These are phyloP conservation scores for Tragulus kanchil DNA, from an alignment of 2,113 vertebrate species.

Conservation along the genomic window DNA sequence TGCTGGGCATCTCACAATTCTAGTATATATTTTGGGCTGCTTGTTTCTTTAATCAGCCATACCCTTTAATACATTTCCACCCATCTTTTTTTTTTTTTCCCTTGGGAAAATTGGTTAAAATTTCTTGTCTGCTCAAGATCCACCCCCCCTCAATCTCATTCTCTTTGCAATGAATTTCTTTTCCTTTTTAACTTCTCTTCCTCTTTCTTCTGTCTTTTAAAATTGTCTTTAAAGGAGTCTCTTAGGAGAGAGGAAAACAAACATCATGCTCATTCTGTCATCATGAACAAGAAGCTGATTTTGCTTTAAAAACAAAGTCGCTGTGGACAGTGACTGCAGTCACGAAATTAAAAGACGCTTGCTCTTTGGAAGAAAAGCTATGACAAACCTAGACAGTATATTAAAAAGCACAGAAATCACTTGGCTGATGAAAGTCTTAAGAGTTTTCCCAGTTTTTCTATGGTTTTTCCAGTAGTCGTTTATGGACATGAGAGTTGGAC, in stretches of 20 bases:
- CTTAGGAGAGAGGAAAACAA: slow-evolving; percentile 36
- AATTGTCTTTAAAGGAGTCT: slow-evolving; percentile 36
- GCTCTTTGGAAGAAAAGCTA: neutral
- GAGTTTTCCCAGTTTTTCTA: neutral
- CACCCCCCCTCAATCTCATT: neutral
- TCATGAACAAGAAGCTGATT: neutral
- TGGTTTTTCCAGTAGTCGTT: neutral
- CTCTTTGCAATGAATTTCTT: neutral
- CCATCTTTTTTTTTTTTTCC: neutral
- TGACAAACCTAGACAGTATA: neutral
- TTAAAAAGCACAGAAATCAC: neutral
- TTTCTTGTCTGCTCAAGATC: neutral
- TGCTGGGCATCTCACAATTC: neutral
- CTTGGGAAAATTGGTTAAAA: slow-evolving; percentile 33
- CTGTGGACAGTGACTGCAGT: neutral
- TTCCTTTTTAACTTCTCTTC: neutral
- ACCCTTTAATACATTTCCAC: neutral
- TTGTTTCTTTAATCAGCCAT: neutral
- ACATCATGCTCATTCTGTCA: slow-evolving; percentile 12
- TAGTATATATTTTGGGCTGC: neutral
- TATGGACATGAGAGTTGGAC: neutral
- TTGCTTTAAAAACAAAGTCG: slow-evolving; percentile 26
- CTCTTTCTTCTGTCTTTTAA: neutral
- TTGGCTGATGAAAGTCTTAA: neutral
- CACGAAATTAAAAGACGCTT: neutral